Conservation (phyloP, 2,797 vertebrate species). For the Erethizon dorsatum region DNA sequence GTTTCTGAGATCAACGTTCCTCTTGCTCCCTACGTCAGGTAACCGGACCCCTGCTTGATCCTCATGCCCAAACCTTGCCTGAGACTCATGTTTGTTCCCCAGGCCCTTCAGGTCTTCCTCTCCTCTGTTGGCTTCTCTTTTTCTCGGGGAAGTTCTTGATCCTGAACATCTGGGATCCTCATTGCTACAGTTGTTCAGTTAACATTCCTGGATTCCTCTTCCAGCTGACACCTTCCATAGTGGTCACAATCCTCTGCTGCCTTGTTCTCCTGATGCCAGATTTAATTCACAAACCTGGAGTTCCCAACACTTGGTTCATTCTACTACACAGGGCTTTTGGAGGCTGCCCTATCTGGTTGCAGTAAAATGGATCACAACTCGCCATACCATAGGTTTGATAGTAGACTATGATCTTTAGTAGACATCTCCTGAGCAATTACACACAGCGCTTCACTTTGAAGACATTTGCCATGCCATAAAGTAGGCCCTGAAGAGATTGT, state of each 20-base stretch:
- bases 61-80: not conserved
- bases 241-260: not conserved
- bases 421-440: not conserved
- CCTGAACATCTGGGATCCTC: not conserved
- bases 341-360: not conserved
- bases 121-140: not conserved
- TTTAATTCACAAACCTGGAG: slow-evolving; percentile 6
- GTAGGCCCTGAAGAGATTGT: not conserved
- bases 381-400: not conserved
- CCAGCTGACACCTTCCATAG: not conserved
- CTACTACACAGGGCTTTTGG: not conserved
- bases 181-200: not conserved
- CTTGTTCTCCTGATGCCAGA: not conserved
- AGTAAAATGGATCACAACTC: not conserved
- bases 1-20: not conserved
- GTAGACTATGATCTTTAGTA: not conserved
- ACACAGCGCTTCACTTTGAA: not conserved
- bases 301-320: not conserved
- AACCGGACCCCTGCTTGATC: not conserved
- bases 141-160: not conserved
- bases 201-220: not conserved
- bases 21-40: not conserved
- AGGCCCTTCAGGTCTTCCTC: too few species aligned
- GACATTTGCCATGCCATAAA: not conserved
- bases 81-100: not conserved